Evolutionary conservation across 2,888 invertebrate genomes (phyloP), one percentile per base, ranked within the genome.

Genomic region (Lithophane semibrunnea): DNA sequence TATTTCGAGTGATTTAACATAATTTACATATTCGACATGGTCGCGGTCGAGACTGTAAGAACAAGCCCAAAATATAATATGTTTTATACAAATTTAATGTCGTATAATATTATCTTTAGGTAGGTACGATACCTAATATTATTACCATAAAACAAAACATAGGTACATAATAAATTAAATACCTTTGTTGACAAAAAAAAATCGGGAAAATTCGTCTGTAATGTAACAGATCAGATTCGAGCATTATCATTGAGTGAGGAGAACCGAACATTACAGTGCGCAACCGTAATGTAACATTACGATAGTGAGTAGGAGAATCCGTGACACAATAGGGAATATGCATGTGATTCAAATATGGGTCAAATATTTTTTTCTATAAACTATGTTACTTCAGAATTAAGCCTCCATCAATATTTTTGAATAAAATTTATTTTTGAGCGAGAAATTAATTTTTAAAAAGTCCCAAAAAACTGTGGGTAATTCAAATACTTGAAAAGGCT

Each of bases 1-100:
- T 79, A 76, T 83, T 80, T 80, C 73, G 49, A 83, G 56, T 64
- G 37, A 29, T 83, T 79, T 37, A 58, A n/a, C 60, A 64, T 69
- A 56, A 71, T 69, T 64, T 44, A 2, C 5, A 29, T 69, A 77
- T 47, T 52, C 42, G 16, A 13, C n/a, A 58, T 52, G 3, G 10
- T 37, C 5, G 37, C 58, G 21, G 5, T 58, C 61, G 4, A 49
- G 49, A 60, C 56, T 44, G 9, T 24, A 77, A 49, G 5, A 78
- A 58, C n/a, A 70, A 64, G 29, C 58, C n/a, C 18, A 77, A 77
- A 70, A 44, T 58, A 69, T 37, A n/a, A 9, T 13, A n/a, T 49
- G 4, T 37, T 63, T 66, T 61, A 29, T 54, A 76, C 56, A 67
- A 52, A 29, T 42, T 24, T 18, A n/a, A 56, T 63, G 1, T 21